phyloP scores from a whole-genome alignment of 2,797 vertebrate genomes.

The Myotis findleyi region DNA sequence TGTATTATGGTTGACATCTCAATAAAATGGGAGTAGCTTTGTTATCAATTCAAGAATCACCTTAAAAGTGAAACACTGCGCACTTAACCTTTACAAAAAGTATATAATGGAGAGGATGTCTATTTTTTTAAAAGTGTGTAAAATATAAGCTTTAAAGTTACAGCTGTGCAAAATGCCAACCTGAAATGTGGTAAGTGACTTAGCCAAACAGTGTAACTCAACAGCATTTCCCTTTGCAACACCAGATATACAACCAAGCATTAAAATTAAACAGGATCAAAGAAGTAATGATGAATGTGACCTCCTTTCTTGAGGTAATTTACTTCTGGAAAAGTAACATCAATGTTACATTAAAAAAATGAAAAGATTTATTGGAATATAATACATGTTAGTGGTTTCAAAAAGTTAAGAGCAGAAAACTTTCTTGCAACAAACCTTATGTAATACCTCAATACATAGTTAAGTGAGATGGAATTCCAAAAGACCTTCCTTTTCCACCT shows the following conservation, averaged over 20 bases:
- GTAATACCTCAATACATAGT: not conserved
- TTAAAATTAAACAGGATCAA: not conserved
- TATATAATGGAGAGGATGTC: not conserved
- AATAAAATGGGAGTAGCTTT: slow-evolving; percentile 58
- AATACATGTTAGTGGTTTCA: not conserved
- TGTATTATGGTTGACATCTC: slow-evolving; percentile 57
- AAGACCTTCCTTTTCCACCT: rapidly evolving
- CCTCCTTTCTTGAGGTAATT: not conserved
- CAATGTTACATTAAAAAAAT: not conserved
- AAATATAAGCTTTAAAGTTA: slow-evolving; percentile 62
- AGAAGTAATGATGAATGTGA: not conserved
- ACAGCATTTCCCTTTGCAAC: not conserved
- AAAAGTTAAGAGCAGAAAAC: not conserved
- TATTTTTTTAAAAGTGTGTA: not conserved
- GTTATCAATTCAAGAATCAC: slow-evolving; percentile 50
- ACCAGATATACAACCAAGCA: not conserved
- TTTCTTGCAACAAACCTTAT: not conserved
- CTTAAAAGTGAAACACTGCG: slow-evolving; percentile 27
- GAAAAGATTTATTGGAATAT: not conserved
- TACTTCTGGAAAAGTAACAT: not conserved
- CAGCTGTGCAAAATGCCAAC: slow-evolving; percentile 55
- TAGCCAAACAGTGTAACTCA: not conserved
- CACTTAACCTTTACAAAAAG: slow-evolving; percentile 68
- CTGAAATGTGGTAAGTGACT: not conserved
- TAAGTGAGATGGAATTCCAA: not conserved